Conservation (phyloP, 2,888 invertebrate species). For the Stegophylla sp. region DNA sequence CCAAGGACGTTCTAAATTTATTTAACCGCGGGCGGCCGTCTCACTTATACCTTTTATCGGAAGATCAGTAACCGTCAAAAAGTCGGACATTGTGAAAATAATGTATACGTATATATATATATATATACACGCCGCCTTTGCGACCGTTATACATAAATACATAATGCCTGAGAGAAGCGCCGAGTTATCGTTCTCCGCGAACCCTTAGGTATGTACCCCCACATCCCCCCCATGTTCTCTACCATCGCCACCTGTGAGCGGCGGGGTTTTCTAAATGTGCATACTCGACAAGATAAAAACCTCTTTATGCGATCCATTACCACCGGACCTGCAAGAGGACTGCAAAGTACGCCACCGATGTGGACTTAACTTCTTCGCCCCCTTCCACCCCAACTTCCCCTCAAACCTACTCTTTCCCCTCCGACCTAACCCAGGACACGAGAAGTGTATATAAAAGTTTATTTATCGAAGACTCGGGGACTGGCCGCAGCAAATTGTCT, state of each 20-base stretch:
- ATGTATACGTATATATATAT: neutral
- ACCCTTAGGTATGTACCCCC: too few relatives aligned
- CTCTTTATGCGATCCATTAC: constrained; percentile 52
- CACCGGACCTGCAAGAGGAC: neutral
- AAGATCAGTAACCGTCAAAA: neutral
- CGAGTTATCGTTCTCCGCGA: neutral
- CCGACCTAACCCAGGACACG: neutral
- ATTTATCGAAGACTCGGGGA: constrained; percentile 45
- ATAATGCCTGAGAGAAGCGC: constrained; percentile 5
- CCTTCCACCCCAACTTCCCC: neutral
- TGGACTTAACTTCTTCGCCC: constrained; percentile 8
- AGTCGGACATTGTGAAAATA: neutral
- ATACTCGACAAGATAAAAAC: constrained; percentile 50
- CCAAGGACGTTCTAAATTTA: too few relatives aligned
- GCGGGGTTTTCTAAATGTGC: constrained; percentile 49
- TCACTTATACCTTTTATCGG: neutral
- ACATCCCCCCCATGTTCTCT: too few relatives aligned
- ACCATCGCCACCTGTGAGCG: too few relatives aligned
- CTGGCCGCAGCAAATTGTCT: constrained; percentile 25
- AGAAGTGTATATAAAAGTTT: constrained; percentile 31
- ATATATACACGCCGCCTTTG: neutral
- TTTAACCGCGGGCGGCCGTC: neutral
- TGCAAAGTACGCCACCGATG: constrained; percentile 5
- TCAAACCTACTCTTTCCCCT: too few relatives aligned
- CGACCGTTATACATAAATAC: neutral